A percentile compares a stretch with the other conserved stretches of the same genome.
Evolutionary conservation across 2,113 vertebrate genomes (phyloP).

Genomic region (Boleophthalmus pectinirostris): DNA sequence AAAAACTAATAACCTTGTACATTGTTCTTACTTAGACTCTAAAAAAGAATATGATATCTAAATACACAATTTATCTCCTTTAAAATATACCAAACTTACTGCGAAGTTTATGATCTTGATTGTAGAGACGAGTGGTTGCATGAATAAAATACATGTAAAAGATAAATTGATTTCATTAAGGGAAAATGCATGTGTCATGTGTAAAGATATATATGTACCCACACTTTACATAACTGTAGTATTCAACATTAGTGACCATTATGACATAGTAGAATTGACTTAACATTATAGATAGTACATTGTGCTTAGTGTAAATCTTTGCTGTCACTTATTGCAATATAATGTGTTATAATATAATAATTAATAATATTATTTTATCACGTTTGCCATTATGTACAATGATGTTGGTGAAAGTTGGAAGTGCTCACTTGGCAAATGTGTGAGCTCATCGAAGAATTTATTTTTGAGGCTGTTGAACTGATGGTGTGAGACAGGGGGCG

Average conservation of each 20-base stretch:
- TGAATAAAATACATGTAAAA: slow-evolving; percentile 21
- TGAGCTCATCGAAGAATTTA: slow-evolving; percentile 81
- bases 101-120: slow-evolving; percentile 75
- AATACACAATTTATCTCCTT: background rate
- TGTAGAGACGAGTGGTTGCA: slow-evolving; percentile 26
- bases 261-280: too few species aligned
- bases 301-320: too few species aligned
- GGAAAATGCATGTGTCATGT: slow-evolving; percentile 4
- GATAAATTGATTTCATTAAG: slow-evolving; percentile 17
- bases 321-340: too few species aligned
- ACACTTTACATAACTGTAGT: background rate
- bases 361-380: background rate
- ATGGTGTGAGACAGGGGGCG: slow-evolving; percentile 60
- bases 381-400: background rate
- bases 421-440: slow-evolving; percentile 77
- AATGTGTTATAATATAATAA: too few species aligned
- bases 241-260: background rate
- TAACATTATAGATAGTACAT: too few species aligned
- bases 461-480: slow-evolving; percentile 77
- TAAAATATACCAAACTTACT: slow-evolving; percentile 67
- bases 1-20: background rate
- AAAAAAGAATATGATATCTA: background rate
- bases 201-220: background rate
- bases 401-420: background rate
- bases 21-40: background rate